phyloP scores from a whole-genome alignment of 1,140 invertebrate genomes.

The Eciton burchellii region DNA sequence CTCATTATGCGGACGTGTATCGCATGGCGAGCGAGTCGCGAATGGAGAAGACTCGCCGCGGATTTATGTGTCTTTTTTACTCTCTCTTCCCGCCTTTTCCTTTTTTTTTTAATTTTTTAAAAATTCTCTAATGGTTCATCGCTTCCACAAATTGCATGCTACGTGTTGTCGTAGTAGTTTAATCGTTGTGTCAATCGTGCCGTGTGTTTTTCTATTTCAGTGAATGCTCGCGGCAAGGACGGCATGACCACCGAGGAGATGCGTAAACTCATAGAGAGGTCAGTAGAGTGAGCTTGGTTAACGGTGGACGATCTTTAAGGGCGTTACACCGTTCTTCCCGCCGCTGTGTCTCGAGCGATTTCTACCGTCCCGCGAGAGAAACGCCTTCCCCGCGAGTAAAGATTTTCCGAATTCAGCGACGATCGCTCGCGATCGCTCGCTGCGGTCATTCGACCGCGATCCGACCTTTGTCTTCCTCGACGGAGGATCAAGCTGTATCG shows the following conservation, averaged over 20 bases:
- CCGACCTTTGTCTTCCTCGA: constrained; percentile 20
- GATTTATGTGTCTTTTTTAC: constrained; percentile 64
- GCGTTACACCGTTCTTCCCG: constrained; percentile 68
- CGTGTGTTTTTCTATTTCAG: constrained; percentile 89
- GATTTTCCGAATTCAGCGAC: constrained; percentile 64
- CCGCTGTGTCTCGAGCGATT: constrained; percentile 72
- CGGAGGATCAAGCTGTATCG: constrained; percentile 2
- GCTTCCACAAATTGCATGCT: constrained; percentile 76
- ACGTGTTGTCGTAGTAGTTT: constrained; percentile 82
- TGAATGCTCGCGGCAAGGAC: constrained; percentile 92
- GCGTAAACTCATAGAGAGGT: constrained; percentile 98
- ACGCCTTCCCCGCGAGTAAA: not conserved
- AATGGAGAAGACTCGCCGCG: constrained; percentile 70
- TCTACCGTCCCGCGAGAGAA: constrained; percentile 57
- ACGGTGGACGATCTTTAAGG: constrained; percentile 61
- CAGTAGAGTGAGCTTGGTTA: constrained; percentile 85
- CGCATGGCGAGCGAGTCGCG: constrained; percentile 73
- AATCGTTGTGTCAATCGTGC: constrained; percentile 84
- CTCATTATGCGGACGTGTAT: constrained; percentile 61
- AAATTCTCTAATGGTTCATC: constrained; percentile 60
- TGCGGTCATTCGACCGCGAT: constrained; percentile 28
- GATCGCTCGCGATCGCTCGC: constrained; percentile 15
- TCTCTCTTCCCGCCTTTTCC: too few species aligned
- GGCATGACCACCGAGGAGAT: constrained; percentile 97
- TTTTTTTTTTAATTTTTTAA: constrained; percentile 48